Conservation (phyloP, 2,888 invertebrate genomes). For the Idaea straminata region DNA sequence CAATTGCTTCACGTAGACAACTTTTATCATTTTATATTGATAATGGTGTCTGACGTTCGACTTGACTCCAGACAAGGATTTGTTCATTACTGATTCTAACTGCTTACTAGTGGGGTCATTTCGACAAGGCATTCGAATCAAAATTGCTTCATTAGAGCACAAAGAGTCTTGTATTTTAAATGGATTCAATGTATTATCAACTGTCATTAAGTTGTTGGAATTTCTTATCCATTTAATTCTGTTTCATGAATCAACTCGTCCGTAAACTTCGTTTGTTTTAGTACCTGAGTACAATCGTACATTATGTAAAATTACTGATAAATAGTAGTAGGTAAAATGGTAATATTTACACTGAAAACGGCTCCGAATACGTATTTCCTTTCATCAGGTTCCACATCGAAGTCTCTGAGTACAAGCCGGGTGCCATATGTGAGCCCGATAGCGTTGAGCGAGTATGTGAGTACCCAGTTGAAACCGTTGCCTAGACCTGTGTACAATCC, state of each 20-base stretch:
- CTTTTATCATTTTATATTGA: background rate
- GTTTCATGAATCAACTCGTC: too few species aligned
- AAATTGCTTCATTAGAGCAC: background rate
- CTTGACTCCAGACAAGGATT: background rate
- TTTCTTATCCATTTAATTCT: background rate
- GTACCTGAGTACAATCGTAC: too few species aligned
- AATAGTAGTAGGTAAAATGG: background rate
- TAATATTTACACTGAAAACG: conserved; percentile 82
- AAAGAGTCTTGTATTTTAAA: background rate
- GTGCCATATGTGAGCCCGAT: conserved; percentile 89
- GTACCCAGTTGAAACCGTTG: conserved; percentile 86
- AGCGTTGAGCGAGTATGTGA: conserved; percentile 86
- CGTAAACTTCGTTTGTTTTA: too few species aligned
- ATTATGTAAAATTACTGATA: background rate
- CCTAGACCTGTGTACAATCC: conserved; percentile 86
- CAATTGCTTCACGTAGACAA: background rate
- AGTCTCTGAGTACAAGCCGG: conserved; percentile 82
- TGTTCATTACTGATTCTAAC: background rate
- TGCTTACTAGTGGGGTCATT: background rate
- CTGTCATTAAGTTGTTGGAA: background rate
- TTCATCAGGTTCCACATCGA: conserved; percentile 76
- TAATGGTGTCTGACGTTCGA: background rate
- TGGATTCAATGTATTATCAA: background rate
- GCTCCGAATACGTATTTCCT: conserved; percentile 84
- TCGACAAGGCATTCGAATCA: background rate